A percentile compares a stretch with the other conserved stretches of the same genome.
phyloP scores from a whole-genome alignment of 2,888 invertebrate species.

The Tenthredo distinguenda region DNA sequence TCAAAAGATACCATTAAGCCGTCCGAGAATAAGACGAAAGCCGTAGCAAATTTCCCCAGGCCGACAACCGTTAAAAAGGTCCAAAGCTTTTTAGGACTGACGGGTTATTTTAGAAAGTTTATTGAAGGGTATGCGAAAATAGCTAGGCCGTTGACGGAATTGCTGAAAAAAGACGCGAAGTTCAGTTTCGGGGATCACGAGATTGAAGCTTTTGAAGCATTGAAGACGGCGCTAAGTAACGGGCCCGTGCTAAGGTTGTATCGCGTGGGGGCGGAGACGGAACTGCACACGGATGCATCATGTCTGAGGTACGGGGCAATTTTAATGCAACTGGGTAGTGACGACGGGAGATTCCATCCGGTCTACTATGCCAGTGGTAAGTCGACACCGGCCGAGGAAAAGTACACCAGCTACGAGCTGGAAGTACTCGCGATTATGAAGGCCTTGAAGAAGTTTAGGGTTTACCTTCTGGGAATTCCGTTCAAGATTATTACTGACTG shows the following conservation, averaged over 20 bases:
- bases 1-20: slow-evolving; percentile 47
- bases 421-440: slow-evolving; percentile 49
- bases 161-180: slow-evolving; percentile 17
- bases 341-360: slow-evolving; percentile 63
- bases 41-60: slow-evolving; percentile 54
- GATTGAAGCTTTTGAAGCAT: slow-evolving; percentile 45
- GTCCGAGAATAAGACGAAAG: slow-evolving; percentile 54
- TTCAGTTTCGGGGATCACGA: slow-evolving; percentile 50
- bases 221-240: slow-evolving; percentile 48
- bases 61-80: slow-evolving; percentile 45
- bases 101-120: slow-evolving; percentile 56
- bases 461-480: slow-evolving; percentile 20
- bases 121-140: slow-evolving; percentile 53
- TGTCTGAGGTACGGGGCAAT: slow-evolving; percentile 65
- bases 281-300: slow-evolving; percentile 63
- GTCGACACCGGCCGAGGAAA: slow-evolving; percentile 55
- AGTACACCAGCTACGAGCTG: slow-evolving; percentile 60
- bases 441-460: slow-evolving; percentile 1
- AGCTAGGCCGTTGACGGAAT: slow-evolving; percentile 53
- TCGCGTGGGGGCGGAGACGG: slow-evolving; percentile 53
- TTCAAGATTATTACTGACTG: slow-evolving; percentile 51
- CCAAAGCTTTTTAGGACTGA: slow-evolving; percentile 54
- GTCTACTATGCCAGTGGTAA: slow-evolving; percentile 61
- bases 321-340: slow-evolving; percentile 62
- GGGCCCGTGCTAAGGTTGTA: slow-evolving; percentile 56